Evolutionary conservation across 2,113 vertebrate genomes (phyloP).

Genomic region (Tamias sibiricus): DNA sequence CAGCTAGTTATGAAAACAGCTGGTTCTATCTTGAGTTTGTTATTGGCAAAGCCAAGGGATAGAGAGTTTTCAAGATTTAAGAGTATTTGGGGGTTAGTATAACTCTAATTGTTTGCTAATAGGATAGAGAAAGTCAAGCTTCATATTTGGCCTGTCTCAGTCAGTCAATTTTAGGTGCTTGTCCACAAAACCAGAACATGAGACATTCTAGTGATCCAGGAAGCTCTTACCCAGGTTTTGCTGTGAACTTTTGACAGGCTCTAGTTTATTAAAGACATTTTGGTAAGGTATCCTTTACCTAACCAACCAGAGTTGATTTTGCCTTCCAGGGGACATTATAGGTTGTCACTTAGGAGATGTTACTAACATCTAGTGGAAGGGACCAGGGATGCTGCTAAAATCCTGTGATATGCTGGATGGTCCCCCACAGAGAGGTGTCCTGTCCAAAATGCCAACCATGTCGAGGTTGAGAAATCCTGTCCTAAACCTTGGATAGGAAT

Average conservation of each 20-base stretch:
- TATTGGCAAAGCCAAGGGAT: background rate
- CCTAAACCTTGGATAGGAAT: background rate
- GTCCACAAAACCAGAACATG: background rate
- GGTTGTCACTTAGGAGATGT: background rate
- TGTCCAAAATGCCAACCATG: background rate
- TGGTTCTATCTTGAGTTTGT: background rate
- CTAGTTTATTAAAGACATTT: background rate
- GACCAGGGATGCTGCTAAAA: background rate
- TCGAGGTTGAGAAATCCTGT: background rate
- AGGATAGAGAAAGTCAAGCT: background rate
- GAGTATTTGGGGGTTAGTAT: background rate
- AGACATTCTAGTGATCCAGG: background rate
- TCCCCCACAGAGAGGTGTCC: background rate
- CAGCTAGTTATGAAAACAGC: background rate
- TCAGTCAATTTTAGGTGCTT: background rate
- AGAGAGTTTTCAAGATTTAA: background rate
- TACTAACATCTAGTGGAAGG: background rate
- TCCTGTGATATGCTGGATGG: fast-evolving
- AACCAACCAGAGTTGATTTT: background rate
- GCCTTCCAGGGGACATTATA: background rate
- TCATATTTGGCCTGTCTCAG: background rate
- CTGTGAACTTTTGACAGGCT: background rate
- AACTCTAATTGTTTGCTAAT: background rate
- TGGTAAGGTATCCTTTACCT: background rate
- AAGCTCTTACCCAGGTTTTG: background rate